Evolutionary conservation across 1,140 invertebrate species (phyloP).

Genomic region (Artemia franciscana): DNA sequence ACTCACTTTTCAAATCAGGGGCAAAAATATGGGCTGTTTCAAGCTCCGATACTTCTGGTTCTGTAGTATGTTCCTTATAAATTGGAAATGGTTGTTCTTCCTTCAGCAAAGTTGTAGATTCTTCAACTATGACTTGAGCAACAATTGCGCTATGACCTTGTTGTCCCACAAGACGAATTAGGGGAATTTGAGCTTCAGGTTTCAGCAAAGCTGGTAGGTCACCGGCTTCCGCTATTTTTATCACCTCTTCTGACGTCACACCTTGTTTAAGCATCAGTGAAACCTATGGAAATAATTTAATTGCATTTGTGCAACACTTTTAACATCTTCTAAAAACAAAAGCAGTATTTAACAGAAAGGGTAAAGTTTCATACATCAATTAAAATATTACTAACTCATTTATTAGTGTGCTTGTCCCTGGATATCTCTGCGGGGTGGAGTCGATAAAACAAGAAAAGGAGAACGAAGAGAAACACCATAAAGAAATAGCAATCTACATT

Average conservation of each 20-base stretch:
- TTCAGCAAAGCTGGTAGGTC: conserved; percentile 47
- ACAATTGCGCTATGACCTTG: conserved; percentile 51
- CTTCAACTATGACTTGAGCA: conserved; percentile 49
- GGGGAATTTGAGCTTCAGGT: conserved; percentile 49
- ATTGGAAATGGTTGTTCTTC: conserved; percentile 24
- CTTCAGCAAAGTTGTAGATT: conserved; percentile 42
- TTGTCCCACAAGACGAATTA: conserved; percentile 52
- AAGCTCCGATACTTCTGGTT: conserved; percentile 57
- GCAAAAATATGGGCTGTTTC: conserved; percentile 11
- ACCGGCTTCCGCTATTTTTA: conserved; percentile 29
- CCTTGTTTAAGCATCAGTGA: conserved; percentile 13
- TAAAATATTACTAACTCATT: no score
- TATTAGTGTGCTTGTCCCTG: no score
- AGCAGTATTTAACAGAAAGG: no score
- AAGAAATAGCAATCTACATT: no score
- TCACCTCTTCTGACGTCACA: conserved; percentile 14
- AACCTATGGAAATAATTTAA: conserved; percentile 3
- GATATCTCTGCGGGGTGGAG: no score
- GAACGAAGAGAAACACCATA: no score
- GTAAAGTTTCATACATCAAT: no score
- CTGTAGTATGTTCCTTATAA: conserved; percentile 46
- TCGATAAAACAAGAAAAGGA: no score
- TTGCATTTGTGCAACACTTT: no score
- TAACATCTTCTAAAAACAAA: no score
- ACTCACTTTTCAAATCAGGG: background rate